Evolutionary conservation across 2,797 vertebrate genomes (phyloP).

Genomic region (Sparus aurata): DNA sequence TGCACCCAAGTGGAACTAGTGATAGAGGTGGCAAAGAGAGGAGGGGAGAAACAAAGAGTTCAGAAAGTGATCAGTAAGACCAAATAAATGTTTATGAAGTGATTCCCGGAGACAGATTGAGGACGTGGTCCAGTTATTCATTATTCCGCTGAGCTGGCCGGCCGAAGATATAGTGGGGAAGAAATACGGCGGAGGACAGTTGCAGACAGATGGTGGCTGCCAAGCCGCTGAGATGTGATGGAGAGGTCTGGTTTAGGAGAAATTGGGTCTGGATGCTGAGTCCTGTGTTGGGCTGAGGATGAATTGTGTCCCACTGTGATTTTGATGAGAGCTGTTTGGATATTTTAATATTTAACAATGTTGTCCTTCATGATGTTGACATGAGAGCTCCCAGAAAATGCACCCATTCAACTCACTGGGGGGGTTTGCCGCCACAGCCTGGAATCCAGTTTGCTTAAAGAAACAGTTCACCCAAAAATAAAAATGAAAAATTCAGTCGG

Average conservation of each 20-base stretch:
- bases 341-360: constrained; percentile 4
- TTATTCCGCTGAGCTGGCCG: constrained; percentile 61
- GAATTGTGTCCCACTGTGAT: neutral
- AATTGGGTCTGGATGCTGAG: neutral
- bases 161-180: constrained; percentile 37
- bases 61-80: constrained; percentile 29
- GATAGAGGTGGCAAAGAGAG: constrained; percentile 1
- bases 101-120: constrained; percentile 46
- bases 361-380: constrained; percentile 8
- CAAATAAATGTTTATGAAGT: constrained; percentile 29
- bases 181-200: constrained; percentile 29
- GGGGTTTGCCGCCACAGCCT: neutral
- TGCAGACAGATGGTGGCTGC: constrained; percentile 49
- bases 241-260: constrained; percentile 29
- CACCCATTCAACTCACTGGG: neutral
- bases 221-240: constrained; percentile 43
- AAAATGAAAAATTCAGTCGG: too few relatives aligned
- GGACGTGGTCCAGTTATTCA: constrained; percentile 50
- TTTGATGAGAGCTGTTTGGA: constrained; percentile 2
- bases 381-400: neutral
- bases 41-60: neutral
- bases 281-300: neutral
- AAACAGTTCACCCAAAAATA: too few relatives aligned
- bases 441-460: neutral
- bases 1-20: constrained; percentile 25